Base-by-base conservation (phyloP, 1,140 invertebrate species). In the Cotesia typhae region DNA sequence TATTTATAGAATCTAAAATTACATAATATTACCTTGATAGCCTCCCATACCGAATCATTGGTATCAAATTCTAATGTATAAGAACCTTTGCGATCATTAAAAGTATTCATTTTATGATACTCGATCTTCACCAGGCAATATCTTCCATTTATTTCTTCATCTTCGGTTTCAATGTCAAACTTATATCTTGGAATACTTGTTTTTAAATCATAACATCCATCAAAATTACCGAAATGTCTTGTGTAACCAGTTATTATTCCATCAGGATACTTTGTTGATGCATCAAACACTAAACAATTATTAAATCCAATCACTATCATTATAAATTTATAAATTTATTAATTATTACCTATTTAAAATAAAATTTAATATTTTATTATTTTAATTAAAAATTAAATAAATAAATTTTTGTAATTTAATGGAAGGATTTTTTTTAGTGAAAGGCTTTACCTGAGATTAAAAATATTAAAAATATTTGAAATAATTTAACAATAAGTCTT, bases 111-210 rank as follows among this genome's bases (percentile, higher is more conserved):
- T 37, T 68, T 77, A 4, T 75, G 55, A 60, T 76, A 78, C 35
- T 73, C 10, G 37, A 79, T 20, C 70, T 81, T 75, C 2, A 81
- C 79, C 35, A 84, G 72, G 76, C 83, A 84, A 64, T 85, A 84
- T 75, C 80, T 77, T 6, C 80, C 79, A 53, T n/a, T 41, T 51
- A 77, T 76, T 57, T 75, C 67, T 6, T 74, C 74, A 38, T 47
- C 12, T 17, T 67, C 65, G 5, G 0, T 57, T 10, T 64, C 59
- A 36, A 65, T n/a, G 14, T 67, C 53, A 47, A n/a, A 17, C 36
- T n/a, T 37, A 6, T 67, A 9, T 17, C 6, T 17, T 14, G 71
- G 57, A 37, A 78, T 65, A 47, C 72, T 75, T 10, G 59, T 53
- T 38, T 64, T 64, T 12, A 79, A 57, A 28, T 71, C 17, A 52